phyloP scores from a whole-genome alignment of 1,140 invertebrate species.

The Myzus persicae region DNA sequence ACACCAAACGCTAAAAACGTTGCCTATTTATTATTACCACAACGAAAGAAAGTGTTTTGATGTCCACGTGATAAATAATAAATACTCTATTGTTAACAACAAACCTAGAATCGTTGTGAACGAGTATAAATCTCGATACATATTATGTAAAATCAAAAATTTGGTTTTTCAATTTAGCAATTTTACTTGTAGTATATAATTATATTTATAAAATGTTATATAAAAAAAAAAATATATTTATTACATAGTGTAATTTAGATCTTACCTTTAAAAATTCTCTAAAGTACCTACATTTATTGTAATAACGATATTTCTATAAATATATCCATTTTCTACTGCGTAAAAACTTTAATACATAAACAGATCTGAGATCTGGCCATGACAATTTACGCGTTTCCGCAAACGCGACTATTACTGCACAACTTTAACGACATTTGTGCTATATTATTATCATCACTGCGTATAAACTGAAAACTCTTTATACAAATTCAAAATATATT shows the following conservation, averaged over 20 bases:
- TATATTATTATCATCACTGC: not conserved
- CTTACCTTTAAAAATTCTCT: not conserved
- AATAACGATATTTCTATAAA: not conserved
- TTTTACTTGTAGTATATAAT: not conserved
- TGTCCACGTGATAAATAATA: not conserved
- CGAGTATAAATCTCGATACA: not conserved
- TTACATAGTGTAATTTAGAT: not conserved
- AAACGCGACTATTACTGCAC: not conserved
- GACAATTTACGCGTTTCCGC: not conserved
- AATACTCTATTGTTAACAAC: not conserved
- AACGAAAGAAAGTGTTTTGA: not conserved
- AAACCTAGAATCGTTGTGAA: not conserved
- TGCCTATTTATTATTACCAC: not conserved
- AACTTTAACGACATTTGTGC: not conserved
- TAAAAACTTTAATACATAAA: not conserved
- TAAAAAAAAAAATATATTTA: too few species aligned
- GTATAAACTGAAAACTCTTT: not conserved
- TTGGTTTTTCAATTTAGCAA: not conserved
- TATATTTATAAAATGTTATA: too few species aligned
- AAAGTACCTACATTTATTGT: not conserved
- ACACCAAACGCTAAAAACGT: not conserved
- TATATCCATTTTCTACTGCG: not conserved
- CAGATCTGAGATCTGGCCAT: not conserved
- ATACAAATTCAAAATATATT: not conserved
- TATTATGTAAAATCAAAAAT: not conserved